These are phyloP conservation scores for Gasteruption jaculator DNA, from an alignment of 2,888 invertebrate species.

Conservation along the genomic window DNA sequence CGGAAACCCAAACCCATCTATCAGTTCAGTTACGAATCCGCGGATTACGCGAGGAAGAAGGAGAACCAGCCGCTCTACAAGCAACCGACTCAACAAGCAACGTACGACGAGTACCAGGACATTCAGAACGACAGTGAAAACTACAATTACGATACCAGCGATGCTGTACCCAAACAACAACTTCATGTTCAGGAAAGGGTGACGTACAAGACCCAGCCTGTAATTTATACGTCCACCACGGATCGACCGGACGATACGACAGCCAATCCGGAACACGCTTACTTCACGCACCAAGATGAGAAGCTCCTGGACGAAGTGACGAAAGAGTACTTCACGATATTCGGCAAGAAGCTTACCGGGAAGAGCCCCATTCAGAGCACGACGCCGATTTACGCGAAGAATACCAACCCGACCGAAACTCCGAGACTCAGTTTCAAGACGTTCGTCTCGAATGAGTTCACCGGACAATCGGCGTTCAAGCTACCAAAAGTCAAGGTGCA, in stretches of 20 bases:
- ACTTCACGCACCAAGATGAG: constrained; percentile 66
- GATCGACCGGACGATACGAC: constrained; percentile 52
- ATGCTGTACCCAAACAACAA: constrained; percentile 15
- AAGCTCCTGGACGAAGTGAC: constrained; percentile 69
- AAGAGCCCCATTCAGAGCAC: constrained; percentile 53
- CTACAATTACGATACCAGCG: constrained; percentile 14
- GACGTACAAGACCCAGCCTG: constrained; percentile 8
- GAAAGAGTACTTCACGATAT: constrained; percentile 70
- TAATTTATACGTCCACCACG: constrained; percentile 38
- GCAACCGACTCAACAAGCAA: constrained; percentile 25
- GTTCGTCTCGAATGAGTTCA: constrained; percentile 31
- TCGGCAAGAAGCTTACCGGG: constrained; percentile 64
- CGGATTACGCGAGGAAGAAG: constrained; percentile 47
- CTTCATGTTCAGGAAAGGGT: background rate
- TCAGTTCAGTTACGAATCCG: constrained; percentile 70
- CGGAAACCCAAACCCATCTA: constrained; percentile 61
- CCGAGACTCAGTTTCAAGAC: constrained; percentile 31
- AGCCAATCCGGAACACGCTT: constrained; percentile 59
- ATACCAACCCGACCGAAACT: constrained; percentile 38
- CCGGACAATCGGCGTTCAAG: constrained; percentile 27
- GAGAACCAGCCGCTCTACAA: constrained; percentile 23
- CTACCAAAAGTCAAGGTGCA: constrained; percentile 54
- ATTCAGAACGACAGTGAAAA: constrained; percentile 15
- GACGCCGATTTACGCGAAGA: constrained; percentile 42
- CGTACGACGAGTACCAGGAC: constrained; percentile 37